Conservation (phyloP, 2,888 invertebrate species). For the Tethea ocularis region DNA sequence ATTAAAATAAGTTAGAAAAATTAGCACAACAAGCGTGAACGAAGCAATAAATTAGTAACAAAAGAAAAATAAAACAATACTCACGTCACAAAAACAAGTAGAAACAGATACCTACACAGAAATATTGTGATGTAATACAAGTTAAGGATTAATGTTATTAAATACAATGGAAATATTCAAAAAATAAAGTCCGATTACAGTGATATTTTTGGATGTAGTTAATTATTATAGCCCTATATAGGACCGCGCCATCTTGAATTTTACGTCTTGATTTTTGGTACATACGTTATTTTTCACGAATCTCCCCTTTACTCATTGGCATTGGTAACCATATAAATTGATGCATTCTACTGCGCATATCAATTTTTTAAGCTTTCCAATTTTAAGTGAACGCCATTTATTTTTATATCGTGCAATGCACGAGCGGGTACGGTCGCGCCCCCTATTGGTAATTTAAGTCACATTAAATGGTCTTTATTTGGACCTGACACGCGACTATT, state of each 20-base stretch:
- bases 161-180: background rate
- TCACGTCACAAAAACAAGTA: slow-evolving; percentile 9
- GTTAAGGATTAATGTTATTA: background rate
- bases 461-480: slow-evolving; percentile 22
- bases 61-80: slow-evolving; percentile 5
- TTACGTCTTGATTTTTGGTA: no score
- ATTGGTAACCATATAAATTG: background rate
- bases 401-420: background rate
- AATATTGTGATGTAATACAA: background rate
- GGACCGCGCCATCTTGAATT: background rate
- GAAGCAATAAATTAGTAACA: slow-evolving; percentile 4
- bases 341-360: background rate
- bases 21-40: slow-evolving; percentile 9
- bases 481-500: slow-evolving; percentile 32
- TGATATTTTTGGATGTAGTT: background rate
- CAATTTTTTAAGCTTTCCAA: background rate
- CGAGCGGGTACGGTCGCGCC: slow-evolving; percentile 3
- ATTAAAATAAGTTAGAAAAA: slow-evolving; percentile 5
- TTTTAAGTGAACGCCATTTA: background rate
- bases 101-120: background rate
- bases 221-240: no score
- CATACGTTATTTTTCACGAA: background rate
- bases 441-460: slow-evolving; percentile 1
- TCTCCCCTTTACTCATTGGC: background rate
- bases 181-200: background rate